These are phyloP conservation scores for Cynaeus angustus DNA, from an alignment of 2,888 invertebrate species.

Conservation along the genomic window DNA sequence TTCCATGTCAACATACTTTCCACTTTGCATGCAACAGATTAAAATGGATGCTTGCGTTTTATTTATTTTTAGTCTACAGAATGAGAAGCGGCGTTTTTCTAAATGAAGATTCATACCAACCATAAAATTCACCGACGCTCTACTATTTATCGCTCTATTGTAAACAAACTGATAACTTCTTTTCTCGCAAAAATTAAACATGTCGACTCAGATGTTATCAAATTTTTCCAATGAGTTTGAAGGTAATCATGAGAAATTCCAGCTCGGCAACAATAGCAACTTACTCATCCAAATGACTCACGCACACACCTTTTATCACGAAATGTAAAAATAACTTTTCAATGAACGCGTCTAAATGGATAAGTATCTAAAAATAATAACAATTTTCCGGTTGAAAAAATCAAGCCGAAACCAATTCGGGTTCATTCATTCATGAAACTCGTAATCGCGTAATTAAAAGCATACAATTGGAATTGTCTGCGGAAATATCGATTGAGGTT, in stretches of 20 bases:
- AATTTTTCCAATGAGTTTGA: neutral
- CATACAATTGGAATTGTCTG: neutral
- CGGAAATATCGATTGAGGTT: slow-evolving; percentile 19
- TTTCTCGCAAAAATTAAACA: neutral
- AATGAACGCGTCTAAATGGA: slow-evolving; percentile 12
- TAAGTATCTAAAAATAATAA: slow-evolving; percentile 24
- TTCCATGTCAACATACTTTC: too few species aligned
- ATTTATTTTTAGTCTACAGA: too few species aligned
- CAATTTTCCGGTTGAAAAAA: slow-evolving; percentile 12
- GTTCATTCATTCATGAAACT: slow-evolving; percentile 25
- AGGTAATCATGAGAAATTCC: neutral
- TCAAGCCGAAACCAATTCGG: neutral
- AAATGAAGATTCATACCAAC: neutral
- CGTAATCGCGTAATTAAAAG: slow-evolving; percentile 18
- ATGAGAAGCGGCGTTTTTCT: too few species aligned
- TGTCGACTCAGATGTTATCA: too few species aligned
- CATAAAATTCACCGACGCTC: neutral
- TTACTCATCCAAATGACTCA: slow-evolving; percentile 17
- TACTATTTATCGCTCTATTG: neutral
- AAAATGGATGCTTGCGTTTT: too few species aligned
- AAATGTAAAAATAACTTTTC: slow-evolving; percentile 20
- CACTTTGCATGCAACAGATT: too few species aligned
- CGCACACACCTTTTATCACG: neutral
- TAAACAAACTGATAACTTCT: neutral
- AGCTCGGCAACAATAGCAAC: slow-evolving; percentile 1